Conservation (phyloP, 2,797 vertebrate species). For the Hylomyscus alleni region DNA sequence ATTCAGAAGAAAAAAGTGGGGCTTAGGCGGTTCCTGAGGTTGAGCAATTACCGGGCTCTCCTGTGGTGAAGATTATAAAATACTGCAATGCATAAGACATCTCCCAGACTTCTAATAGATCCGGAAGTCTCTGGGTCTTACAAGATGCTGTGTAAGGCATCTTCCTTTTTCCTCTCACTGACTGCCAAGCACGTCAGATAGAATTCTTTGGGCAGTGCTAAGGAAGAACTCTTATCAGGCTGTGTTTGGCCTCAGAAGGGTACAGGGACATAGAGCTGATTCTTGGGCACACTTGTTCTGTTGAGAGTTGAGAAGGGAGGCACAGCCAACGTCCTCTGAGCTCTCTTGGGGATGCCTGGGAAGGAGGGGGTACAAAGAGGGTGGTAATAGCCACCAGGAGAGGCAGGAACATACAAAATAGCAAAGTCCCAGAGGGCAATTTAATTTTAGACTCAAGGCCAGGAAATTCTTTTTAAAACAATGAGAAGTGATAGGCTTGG, state of each 20-base stretch:
- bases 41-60: background rate
- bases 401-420: slow-evolving; percentile 76
- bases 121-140: background rate
- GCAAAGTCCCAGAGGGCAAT: slow-evolving; percentile 78
- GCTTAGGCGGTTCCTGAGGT: background rate
- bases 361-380: background rate
- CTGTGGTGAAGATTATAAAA: background rate
- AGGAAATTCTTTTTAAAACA: slow-evolving; percentile 83
- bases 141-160: background rate
- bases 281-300: background rate
- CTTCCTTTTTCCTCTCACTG: background rate
- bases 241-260: background rate
- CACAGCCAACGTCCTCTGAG: background rate
- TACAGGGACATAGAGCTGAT: no score
- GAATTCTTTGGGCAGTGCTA: no score
- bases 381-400: background rate
- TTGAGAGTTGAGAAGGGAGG: background rate
- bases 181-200: fast-evolving
- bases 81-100: fast-evolving
- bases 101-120: background rate
- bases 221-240: background rate
- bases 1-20: background rate
- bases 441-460: slow-evolving; percentile 84
- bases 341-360: background rate
- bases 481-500: slow-evolving; percentile 66